Evolutionary conservation across 2,113 vertebrate species (phyloP).

Genomic region (Cyphomyrus discorhynchus): DNA sequence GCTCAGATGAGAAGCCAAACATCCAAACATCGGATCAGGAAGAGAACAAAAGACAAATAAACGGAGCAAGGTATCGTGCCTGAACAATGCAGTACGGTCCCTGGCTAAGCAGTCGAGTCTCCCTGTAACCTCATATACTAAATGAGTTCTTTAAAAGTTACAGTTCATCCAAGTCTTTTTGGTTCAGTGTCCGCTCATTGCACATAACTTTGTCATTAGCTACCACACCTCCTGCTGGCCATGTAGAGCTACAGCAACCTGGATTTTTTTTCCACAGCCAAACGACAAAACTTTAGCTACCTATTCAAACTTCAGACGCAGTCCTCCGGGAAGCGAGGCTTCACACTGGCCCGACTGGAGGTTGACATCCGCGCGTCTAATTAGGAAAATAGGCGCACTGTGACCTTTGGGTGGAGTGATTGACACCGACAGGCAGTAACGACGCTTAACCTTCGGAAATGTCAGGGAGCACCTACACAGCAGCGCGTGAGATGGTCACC

Average conservation of each 20-base stretch:
- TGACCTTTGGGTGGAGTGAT: conserved; percentile 67
- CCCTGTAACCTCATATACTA: background rate
- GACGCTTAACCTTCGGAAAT: conserved; percentile 74
- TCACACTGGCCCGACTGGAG: conserved; percentile 36
- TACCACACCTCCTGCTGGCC: background rate
- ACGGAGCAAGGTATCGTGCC: background rate
- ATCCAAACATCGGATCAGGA: background rate
- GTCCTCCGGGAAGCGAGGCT: background rate
- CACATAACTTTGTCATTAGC: background rate
- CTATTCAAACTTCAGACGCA: background rate
- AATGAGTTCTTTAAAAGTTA: background rate
- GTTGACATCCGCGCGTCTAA: conserved; percentile 55
- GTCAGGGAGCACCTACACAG: conserved; percentile 45
- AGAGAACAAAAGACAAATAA: background rate
- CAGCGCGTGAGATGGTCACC: conserved; percentile 36
- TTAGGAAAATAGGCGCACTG: conserved; percentile 58
- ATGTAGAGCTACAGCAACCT: background rate
- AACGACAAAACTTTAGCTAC: background rate
- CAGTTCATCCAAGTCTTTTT: background rate
- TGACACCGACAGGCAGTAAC: conserved; percentile 65
- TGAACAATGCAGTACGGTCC: background rate
- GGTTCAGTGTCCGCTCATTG: background rate
- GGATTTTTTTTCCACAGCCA: background rate
- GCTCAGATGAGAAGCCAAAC: conserved; percentile 5
- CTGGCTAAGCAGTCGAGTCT: background rate